Percentiles rank a stretch among this genome's conserved stretches.
Conservation (phyloP, 2,888 invertebrate genomes). For the Torymus aiolomorphi region DNA sequence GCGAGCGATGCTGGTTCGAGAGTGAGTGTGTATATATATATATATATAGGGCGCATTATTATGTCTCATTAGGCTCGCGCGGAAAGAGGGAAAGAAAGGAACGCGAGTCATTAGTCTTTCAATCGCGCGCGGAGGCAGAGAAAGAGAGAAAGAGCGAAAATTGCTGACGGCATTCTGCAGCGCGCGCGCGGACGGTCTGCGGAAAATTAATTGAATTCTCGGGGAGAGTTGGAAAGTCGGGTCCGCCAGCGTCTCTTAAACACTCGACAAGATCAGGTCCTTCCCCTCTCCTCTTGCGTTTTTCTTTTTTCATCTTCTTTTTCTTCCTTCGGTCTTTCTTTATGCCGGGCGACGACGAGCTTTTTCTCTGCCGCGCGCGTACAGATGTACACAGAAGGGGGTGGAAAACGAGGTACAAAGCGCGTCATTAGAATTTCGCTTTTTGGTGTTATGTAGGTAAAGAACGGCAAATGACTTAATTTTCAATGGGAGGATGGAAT, state of each 20-base stretch:
- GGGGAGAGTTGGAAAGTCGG: constrained; percentile 39
- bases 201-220: constrained; percentile 66
- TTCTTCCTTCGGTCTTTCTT: neutral
- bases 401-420: too few relatives aligned
- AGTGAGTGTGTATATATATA: constrained; percentile 74
- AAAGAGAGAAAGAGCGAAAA: constrained; percentile 51
- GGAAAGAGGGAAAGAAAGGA: constrained; percentile 37
- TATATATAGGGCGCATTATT: constrained; percentile 26
- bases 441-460: too few relatives aligned
- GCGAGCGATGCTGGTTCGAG: constrained; percentile 82
- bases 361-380: too few relatives aligned
- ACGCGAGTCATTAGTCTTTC: constrained; percentile 59
- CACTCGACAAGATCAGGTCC: constrained; percentile 30
- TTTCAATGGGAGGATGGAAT: too few relatives aligned
- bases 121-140: constrained; percentile 44
- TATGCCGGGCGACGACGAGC: too few relatives aligned
- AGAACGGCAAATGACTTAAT: too few relatives aligned
- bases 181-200: constrained; percentile 14
- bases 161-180: constrained; percentile 57
- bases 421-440: too few relatives aligned
- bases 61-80: constrained; percentile 46
- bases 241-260: constrained; percentile 5
- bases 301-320: neutral
- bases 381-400: too few relatives aligned
- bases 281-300: neutral